phyloP scores from a whole-genome alignment of 2,113 vertebrate species.

The Coregonus clupeaformis region DNA sequence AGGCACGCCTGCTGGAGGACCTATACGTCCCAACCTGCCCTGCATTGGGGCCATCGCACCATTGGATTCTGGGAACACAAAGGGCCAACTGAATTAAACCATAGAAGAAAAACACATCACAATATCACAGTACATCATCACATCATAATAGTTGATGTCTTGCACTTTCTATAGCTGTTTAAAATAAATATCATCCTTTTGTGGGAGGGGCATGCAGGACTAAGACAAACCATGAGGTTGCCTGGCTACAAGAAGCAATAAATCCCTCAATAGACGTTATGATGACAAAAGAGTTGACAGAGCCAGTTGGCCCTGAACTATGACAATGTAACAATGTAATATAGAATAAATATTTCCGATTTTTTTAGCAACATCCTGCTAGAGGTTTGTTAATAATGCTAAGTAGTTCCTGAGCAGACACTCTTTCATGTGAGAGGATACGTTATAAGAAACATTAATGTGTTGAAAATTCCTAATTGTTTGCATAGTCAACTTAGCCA shows the following conservation, averaged over 20 bases:
- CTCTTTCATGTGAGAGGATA: not conserved
- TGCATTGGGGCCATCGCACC: constrained; percentile 76
- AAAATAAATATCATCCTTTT: not conserved
- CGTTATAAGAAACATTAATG: no score
- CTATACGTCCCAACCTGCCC: constrained; percentile 38
- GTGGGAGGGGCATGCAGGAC: not conserved
- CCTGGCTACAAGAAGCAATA: not conserved
- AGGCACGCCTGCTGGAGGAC: constrained; percentile 39
- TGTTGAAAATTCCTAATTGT: no score
- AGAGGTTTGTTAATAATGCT: not conserved
- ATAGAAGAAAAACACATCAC: not conserved
- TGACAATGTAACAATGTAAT: not conserved
- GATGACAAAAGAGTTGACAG: not conserved
- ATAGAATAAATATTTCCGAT: no score
- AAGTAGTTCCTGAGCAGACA: constrained; percentile 12
- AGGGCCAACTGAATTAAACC: not conserved
- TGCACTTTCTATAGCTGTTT: not conserved
- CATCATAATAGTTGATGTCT: not conserved
- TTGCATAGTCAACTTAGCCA: no score
- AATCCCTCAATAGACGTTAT: not conserved
- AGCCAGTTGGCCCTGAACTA: not conserved
- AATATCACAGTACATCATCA: not conserved
- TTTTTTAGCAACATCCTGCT: no score
- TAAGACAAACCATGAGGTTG: not conserved
- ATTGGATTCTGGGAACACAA: constrained; percentile 59